Evolutionary conservation across 2,113 vertebrate genomes (phyloP).

Genomic region (Oostethus manadensis): DNA sequence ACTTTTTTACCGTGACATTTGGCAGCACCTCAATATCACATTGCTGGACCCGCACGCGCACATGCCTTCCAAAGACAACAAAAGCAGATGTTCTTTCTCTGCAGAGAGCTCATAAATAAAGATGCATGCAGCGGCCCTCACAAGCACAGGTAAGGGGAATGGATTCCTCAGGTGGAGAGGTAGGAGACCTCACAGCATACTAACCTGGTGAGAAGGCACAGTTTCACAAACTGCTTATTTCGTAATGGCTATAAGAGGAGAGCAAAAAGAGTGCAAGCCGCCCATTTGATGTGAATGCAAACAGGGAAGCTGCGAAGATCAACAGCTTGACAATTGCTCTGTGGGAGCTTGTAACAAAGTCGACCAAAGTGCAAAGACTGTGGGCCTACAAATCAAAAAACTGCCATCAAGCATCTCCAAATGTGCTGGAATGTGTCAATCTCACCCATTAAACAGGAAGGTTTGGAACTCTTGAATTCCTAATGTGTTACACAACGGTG

Average conservation of each 20-base stretch:
- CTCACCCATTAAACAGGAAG: not conserved
- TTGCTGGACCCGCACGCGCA: slow-evolving; percentile 12
- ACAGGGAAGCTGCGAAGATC: slow-evolving; percentile 27
- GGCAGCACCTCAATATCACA: slow-evolving; percentile 12
- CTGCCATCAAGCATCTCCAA: slow-evolving; percentile 2
- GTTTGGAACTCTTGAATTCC: not conserved
- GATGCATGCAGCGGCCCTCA: slow-evolving; percentile 27
- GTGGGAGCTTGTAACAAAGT: slow-evolving; percentile 45
- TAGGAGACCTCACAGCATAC: slow-evolving; percentile 32
- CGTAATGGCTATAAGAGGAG: slow-evolving; percentile 22
- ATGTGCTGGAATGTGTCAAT: not conserved
- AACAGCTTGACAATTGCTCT: slow-evolving; percentile 28
- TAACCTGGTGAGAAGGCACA: not conserved
- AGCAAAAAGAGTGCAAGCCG: slow-evolving; percentile 27
- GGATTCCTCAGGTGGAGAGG: slow-evolving; percentile 33
- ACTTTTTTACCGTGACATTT: slow-evolving; percentile 15
- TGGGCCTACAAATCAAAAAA: slow-evolving; percentile 12
- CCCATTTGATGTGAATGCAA: slow-evolving; percentile 32
- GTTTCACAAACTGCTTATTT: slow-evolving; percentile 13
- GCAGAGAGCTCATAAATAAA: slow-evolving; percentile 54
- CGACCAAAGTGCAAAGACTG: slow-evolving; percentile 37
- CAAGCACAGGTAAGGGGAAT: slow-evolving; percentile 25
- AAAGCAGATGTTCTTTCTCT: slow-evolving; percentile 52
- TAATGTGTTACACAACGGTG: not conserved
- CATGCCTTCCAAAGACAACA: slow-evolving; percentile 35